Evolutionary conservation across 2,888 invertebrate genomes (phyloP), one percentile per base, ranked within the genome.

Genomic region (Leptinotarsa haldemani): DNA sequence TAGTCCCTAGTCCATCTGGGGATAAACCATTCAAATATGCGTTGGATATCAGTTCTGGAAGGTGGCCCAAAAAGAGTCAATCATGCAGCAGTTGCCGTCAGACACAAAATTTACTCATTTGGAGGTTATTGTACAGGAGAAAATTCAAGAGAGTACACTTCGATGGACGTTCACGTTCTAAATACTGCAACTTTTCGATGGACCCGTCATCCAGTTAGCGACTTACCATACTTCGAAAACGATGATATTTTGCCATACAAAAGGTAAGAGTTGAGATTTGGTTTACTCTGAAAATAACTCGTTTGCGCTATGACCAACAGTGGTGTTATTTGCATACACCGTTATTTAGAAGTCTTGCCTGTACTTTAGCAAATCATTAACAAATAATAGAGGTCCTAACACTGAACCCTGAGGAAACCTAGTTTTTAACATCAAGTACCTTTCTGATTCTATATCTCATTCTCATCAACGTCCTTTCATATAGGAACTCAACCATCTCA

Each of bases 21-120:
- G 15, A n/a, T 16, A 50, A 50, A 50, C 4, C 7, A 50, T 30
- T 16, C n/a, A 12, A 73, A 69, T 68, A 95, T 95, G 94, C 90
- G 90, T 87, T 97, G 97, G 97, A 95, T 94, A 69, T 92, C 94
- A 48, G 93, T 93, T 84, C 89, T 97, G 77, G 95, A 95, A 85
- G 97, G 96, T 47, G 97, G 97, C n/a, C 97, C 97, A 18, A 91
- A 94, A 82, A 90, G 97, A 76, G 97, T 97, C 16, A 97, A 97
- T 87, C 97, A 97, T 90, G 96, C 97, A n/a, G 96, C 95, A 5
- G 95, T 94, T 30, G 90, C 92, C 73, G 92, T 96, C 56, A 93
- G 92, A 25, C 92, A 94, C 80, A 92, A 90, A 83, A 94, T 98
- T 78, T 97, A 93, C 87, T 95, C 95, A 0, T 97, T 97, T 86